These are phyloP conservation scores for Latrodectus geometricus DNA, from an alignment of 1,140 invertebrate genomes.

Conservation along the genomic window DNA sequence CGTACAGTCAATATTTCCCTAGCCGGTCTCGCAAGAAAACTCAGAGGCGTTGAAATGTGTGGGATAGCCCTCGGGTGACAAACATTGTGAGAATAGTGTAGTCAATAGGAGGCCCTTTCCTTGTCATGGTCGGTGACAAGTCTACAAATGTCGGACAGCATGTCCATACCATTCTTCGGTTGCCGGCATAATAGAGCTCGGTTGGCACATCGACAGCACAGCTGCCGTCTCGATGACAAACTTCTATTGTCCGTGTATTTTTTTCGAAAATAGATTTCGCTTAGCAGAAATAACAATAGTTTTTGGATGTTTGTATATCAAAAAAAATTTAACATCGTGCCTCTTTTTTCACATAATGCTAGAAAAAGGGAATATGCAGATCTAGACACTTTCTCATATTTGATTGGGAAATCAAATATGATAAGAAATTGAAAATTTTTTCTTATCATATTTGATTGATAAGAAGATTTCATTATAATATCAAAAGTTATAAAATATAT, in stretches of 20 bases:
- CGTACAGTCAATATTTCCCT: no score
- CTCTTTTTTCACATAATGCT: background rate
- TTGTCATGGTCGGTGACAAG: constrained; percentile 47
- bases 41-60: background rate
- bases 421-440: no score
- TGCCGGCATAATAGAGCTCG: background rate
- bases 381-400: no score
- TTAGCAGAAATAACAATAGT: constrained; percentile 15
- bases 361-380: no score
- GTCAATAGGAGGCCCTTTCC: constrained; percentile 26
- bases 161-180: background rate
- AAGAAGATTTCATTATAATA: no score
- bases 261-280: background rate
- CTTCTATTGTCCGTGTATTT: constrained; percentile 5
- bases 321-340: constrained; percentile 9
- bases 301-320: background rate
- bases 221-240: constrained; percentile 19
- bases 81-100: background rate
- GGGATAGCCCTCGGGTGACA: constrained; percentile 29
- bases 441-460: no score
- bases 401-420: no score
- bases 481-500: no score
- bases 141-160: constrained; percentile 49
- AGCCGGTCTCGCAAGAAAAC: no score
- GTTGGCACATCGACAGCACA: background rate